These are phyloP conservation scores for Characodon lateralis DNA, from an alignment of 2,797 vertebrate genomes.

Conservation along the genomic window DNA sequence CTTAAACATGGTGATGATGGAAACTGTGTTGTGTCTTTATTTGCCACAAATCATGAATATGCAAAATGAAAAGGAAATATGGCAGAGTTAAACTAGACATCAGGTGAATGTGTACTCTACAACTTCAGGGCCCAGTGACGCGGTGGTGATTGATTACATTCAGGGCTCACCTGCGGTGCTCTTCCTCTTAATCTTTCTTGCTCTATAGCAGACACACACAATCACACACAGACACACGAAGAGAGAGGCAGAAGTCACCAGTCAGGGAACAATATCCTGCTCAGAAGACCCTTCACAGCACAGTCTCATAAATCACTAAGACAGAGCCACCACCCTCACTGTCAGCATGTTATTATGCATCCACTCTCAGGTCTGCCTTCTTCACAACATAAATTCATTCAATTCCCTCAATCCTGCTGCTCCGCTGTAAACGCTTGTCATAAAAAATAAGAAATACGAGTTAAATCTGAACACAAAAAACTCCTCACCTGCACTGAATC, in stretches of 20 bases:
- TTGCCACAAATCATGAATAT: constrained; percentile 69
- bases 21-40: constrained; percentile 66
- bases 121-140: constrained; percentile 60
- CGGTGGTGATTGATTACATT: constrained; percentile 80
- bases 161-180: constrained; percentile 79
- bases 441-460: constrained; percentile 59
- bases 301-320: constrained; percentile 86
- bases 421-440: constrained; percentile 41
- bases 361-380: constrained; percentile 48
- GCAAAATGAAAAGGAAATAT: constrained; percentile 45
- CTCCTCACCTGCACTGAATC: constrained; percentile 57
- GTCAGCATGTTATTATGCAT: constrained; percentile 74
- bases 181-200: constrained; percentile 74
- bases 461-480: constrained; percentile 43
- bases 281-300: constrained; percentile 82
- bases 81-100: constrained; percentile 57
- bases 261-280: constrained; percentile 86
- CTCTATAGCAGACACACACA: constrained; percentile 47
- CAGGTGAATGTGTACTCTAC: constrained; percentile 63
- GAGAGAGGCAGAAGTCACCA: constrained; percentile 80
- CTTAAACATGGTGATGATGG: constrained; percentile 66
- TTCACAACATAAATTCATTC: constrained; percentile 49
- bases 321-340: constrained; percentile 84
- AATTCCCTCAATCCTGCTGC: constrained; percentile 36
- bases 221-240: constrained; percentile 54